Evolutionary conservation across 2,888 invertebrate genomes (phyloP).

Genomic region (Lucinisca nassula): DNA sequence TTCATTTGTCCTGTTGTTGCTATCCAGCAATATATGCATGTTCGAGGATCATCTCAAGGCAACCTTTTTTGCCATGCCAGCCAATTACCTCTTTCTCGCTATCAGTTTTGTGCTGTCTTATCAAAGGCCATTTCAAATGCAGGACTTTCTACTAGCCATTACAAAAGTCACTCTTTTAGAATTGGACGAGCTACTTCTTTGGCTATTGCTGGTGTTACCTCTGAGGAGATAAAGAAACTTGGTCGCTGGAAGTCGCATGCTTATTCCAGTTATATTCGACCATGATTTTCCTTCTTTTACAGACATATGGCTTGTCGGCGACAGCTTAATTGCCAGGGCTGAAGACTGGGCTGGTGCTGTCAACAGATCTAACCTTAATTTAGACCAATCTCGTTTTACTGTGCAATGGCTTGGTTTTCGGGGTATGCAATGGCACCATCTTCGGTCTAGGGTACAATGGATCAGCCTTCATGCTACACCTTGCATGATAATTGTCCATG

Average conservation of each 20-base stretch:
- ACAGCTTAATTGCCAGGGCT: not conserved
- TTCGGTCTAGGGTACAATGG: not conserved
- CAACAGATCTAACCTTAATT: not conserved
- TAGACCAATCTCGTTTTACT: not conserved
- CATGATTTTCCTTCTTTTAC: not conserved
- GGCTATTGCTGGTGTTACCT: not conserved
- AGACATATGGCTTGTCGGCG: not conserved
- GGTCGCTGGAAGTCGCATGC: slow-evolving; percentile 6
- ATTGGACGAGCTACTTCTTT: not conserved
- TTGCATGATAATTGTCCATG: not conserved
- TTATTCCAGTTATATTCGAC: not conserved
- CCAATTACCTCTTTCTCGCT: not conserved
- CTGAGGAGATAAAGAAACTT: not conserved
- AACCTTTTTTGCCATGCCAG: slow-evolving; percentile 15
- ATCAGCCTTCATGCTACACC: not conserved
- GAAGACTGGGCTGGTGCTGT: not conserved
- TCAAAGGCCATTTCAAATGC: not conserved
- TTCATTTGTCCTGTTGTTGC: not conserved
- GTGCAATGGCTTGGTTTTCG: not conserved
- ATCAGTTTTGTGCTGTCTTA: slow-evolving; percentile 19
- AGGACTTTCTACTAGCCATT: not conserved
- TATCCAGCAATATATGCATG: not conserved
- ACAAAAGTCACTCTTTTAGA: not conserved
- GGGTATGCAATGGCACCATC: not conserved
- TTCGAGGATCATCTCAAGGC: not conserved